These are phyloP conservation scores for Cephus nigrinus DNA, from an alignment of 2,888 invertebrate species.

Conservation along the genomic window DNA sequence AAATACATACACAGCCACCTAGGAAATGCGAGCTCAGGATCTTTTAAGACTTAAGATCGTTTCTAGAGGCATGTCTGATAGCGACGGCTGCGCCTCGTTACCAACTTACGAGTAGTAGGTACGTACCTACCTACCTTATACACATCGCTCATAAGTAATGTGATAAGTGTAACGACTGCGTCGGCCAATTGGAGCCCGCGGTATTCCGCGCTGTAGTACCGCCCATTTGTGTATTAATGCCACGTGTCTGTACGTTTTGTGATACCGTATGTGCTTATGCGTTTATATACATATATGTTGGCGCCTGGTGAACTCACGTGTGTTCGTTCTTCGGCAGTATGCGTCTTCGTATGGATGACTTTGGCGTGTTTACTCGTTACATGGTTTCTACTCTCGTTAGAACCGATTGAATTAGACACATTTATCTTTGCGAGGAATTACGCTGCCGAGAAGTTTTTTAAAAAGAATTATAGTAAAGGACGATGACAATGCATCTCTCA, in stretches of 20 bases:
- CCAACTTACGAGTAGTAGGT: neutral
- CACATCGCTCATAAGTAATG: slow-evolving; percentile 38
- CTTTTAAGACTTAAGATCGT: neutral
- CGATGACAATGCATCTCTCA: neutral
- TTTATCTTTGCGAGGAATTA: too few species aligned
- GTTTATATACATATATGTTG: neutral
- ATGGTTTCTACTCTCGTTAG: neutral
- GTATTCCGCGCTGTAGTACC: slow-evolving; percentile 46
- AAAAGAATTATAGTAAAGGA: neutral
- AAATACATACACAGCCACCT: neutral
- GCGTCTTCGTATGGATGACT: neutral
- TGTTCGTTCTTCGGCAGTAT: neutral
- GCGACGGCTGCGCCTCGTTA: neutral
- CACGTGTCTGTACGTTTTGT: slow-evolving; percentile 20
- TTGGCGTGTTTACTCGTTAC: neutral
- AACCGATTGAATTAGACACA: neutral
- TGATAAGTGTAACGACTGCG: slow-evolving; percentile 60
- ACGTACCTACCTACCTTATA: slow-evolving; percentile 15
- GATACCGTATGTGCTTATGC: neutral
- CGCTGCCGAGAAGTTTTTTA: neutral
- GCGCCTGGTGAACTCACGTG: neutral
- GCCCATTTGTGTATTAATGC: slow-evolving; percentile 55
- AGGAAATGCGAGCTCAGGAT: too few species aligned
- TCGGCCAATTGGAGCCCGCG: slow-evolving; percentile 57
- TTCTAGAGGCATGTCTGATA: neutral